phyloP scores from a whole-genome alignment of 2,113 vertebrate genomes.

The Tychaedon coryphoeus region DNA sequence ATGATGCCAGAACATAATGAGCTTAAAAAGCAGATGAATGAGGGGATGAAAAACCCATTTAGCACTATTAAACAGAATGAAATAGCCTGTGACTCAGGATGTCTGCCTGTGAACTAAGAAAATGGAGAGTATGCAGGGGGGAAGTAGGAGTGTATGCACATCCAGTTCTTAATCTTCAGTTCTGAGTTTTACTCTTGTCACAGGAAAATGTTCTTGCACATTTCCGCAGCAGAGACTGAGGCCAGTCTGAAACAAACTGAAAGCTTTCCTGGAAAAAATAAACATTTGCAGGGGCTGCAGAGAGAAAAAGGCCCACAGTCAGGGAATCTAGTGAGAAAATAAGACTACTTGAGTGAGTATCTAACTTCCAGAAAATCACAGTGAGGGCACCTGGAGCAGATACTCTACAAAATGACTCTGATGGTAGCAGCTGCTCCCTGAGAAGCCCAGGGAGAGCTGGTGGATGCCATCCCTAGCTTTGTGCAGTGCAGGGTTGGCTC shows the following conservation, averaged over 20 bases:
- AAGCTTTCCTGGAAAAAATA: neutral
- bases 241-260: neutral
- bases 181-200: neutral
- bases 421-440: neutral
- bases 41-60: neutral
- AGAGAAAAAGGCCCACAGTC: neutral
- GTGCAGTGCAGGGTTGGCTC: neutral
- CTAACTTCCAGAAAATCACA: neutral
- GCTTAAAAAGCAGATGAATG: slow-evolving; percentile 20
- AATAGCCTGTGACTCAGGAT: neutral
- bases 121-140: neutral
- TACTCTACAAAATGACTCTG: neutral
- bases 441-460: neutral
- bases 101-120: neutral
- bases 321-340: neutral
- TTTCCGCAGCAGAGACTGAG: neutral
- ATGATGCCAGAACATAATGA: neutral
- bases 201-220: neutral
- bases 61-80: neutral
- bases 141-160: neutral
- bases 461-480: neutral
- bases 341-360: neutral
- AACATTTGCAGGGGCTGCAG: neutral
- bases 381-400: neutral
- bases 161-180: neutral